Percentiles rank a stretch among this genome's conserved stretches.
These are phyloP conservation scores for Karalla daura DNA, from an alignment of 2,797 vertebrate species.

Conservation along the genomic window DNA sequence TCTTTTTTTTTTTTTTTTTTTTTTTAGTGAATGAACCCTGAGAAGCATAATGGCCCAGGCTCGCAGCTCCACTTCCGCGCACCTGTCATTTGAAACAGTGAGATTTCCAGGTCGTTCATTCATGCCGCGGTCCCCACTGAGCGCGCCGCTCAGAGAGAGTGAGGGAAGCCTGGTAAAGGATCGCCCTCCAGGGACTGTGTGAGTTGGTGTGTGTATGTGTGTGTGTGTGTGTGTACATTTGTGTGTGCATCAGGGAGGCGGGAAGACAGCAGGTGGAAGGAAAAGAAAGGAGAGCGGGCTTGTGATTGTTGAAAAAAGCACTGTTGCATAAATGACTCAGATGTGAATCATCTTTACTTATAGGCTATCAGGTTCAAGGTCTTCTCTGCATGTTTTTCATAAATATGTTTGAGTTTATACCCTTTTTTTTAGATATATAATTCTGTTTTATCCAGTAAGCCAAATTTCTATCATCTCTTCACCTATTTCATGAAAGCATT, in stretches of 20 bases:
- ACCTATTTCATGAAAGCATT: not conserved
- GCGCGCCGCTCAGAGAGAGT: slow-evolving; percentile 58
- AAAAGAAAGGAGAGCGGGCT: slow-evolving; percentile 42
- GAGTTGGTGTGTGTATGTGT: too few relatives aligned
- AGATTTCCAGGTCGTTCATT: slow-evolving; percentile 84
- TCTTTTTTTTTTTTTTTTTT: slow-evolving; percentile 4
- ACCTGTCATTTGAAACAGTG: slow-evolving; percentile 76
- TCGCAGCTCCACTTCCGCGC: slow-evolving; percentile 81
- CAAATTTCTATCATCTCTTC: not conserved
- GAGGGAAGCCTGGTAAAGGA: slow-evolving; percentile 76
- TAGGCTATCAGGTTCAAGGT: not conserved
- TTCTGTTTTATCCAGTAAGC: not conserved
- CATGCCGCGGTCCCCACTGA: slow-evolving; percentile 75
- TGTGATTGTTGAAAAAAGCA: slow-evolving; percentile 40
- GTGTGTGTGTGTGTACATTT: slow-evolving; percentile 23
- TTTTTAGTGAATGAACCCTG: slow-evolving; percentile 77
- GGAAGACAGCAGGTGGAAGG: slow-evolving; percentile 35
- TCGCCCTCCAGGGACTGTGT: slow-evolving; percentile 76
- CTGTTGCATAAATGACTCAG: slow-evolving; percentile 2
- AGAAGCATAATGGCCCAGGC: slow-evolving; percentile 77
- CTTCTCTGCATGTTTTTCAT: slow-evolving; percentile 36
- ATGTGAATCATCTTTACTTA: slow-evolving; percentile 22
- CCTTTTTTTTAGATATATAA: too few relatives aligned
- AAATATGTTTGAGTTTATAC: too few relatives aligned
- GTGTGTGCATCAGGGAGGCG: slow-evolving; percentile 7